phyloP scores from a whole-genome alignment of 2,797 vertebrate genomes.

The Artibeus jamaicensis region DNA sequence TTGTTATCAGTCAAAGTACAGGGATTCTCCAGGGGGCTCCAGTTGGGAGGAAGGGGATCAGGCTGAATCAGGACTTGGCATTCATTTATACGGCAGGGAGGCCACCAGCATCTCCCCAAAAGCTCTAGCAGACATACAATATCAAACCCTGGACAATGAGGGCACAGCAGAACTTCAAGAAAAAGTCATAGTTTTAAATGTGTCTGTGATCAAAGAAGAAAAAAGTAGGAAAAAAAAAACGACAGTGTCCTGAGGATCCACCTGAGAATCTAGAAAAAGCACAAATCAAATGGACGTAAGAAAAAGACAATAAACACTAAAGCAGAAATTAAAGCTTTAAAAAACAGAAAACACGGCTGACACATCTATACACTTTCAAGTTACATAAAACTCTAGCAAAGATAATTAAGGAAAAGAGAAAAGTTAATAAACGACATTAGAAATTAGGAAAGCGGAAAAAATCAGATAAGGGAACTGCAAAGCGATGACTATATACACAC shows the following conservation, averaged over 20 bases:
- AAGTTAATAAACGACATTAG: not conserved
- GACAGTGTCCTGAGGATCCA: not conserved
- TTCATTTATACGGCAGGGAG: not conserved
- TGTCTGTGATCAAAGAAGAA: slow-evolving; percentile 9
- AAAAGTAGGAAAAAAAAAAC: slow-evolving; percentile 1
- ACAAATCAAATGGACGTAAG: not conserved
- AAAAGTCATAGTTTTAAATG: not conserved
- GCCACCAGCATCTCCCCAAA: not conserved
- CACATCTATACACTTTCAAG: not conserved
- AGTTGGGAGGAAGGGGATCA: not conserved
- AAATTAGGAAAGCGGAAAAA: not conserved
- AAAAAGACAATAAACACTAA: not conserved
- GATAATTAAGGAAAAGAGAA: not conserved
- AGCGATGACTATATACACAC: not conserved
- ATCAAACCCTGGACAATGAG: slow-evolving; percentile 1
- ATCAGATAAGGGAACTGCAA: not conserved
- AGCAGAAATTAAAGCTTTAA: not conserved
- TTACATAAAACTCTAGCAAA: not conserved
- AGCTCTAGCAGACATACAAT: not conserved
- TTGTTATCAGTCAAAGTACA: not conserved
- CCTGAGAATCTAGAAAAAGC: slow-evolving; percentile 25
- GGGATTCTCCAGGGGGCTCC: not conserved
- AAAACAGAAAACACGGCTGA: not conserved
- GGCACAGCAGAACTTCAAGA: not conserved
- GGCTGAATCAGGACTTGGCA: not conserved